Evolutionary conservation across 2,888 invertebrate species (phyloP), one percentile per base, ranked within the genome.

Genomic region (Rhyacophila evoluta): DNA sequence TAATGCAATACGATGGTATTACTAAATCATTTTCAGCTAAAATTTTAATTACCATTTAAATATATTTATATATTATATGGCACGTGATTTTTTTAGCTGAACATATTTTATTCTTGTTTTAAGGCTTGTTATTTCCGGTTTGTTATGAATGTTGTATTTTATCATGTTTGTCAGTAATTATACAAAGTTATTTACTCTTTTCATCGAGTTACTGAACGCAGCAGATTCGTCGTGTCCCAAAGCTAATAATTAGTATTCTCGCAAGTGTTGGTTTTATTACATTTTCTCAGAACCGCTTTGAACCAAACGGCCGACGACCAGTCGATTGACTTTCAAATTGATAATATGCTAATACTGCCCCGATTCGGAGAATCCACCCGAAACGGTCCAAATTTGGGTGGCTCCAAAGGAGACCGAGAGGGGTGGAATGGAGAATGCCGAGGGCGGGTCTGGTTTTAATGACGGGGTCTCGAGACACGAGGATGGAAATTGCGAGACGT

Each of bases 241-340:
- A 55, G 55, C 55, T 19, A 6, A 55, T 55, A 55, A 55, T 55
- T 55, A 55, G 55, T 19, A 55, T 55, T 55, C 55, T 55, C 55
- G 8, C 2, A 55, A 55, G 55, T 25, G 55, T 55, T 55, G 55
- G 55, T 55, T 55, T 55, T 55, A 55, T 55, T 55, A 38, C 39
- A 10, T 28, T 6, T 70, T 70, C 39, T 71, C 39, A n/a, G 70
- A 75, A 74, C 8, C 41, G 74, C 41, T 29, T 12, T 29, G 29
- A 67, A 70, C 70, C 25, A 70, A 70, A 37, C 75, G 75, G 27
- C 75, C 68, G 41, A 28, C 11, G 29, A 29, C 38, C 39, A 28
- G 67, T 68, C 55, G 75, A 68, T 75, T 68, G 75, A 75, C 75
- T 75, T 75, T 75, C 75, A 75, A 75, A 75, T 75, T 75, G 67